Percentiles rank a stretch among this genome's conserved stretches.
Evolutionary conservation across 2,888 invertebrate genomes (phyloP).

Genomic region (Conops quadrifasciatus): DNA sequence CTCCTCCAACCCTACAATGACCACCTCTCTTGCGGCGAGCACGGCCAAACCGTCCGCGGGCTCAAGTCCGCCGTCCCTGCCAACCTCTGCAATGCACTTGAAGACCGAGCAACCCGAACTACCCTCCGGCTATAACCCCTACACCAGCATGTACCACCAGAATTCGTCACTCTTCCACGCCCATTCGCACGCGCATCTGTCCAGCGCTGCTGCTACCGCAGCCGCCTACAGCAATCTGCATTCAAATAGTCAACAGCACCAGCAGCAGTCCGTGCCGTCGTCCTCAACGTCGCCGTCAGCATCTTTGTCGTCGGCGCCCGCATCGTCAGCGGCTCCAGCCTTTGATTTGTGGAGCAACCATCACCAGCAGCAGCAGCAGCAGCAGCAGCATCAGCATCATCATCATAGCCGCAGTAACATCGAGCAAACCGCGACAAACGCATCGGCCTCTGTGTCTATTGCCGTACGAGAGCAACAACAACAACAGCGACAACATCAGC

Average conservation of each 20-base stretch:
- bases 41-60: slow-evolving; percentile 19
- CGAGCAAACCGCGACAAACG: slow-evolving; percentile 36
- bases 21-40: neutral
- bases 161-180: slow-evolving; percentile 50
- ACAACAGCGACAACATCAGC: slow-evolving; percentile 41
- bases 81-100: slow-evolving; percentile 45
- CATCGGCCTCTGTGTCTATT: slow-evolving; percentile 28
- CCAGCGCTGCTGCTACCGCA: slow-evolving; percentile 14
- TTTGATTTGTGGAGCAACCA: slow-evolving; percentile 49
- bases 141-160: slow-evolving; percentile 55
- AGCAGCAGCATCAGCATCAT: slow-evolving; percentile 40
- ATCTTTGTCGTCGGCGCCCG: neutral
- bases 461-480: slow-evolving; percentile 35
- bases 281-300: slow-evolving; percentile 7
- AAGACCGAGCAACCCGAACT: slow-evolving; percentile 56
- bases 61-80: slow-evolving; percentile 21
- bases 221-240: slow-evolving; percentile 30
- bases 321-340: slow-evolving; percentile 27
- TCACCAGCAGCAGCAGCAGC: slow-evolving; percentile 48
- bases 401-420: slow-evolving; percentile 40
- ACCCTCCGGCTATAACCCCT: slow-evolving; percentile 48
- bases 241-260: slow-evolving; percentile 5
- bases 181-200: slow-evolving; percentile 15
- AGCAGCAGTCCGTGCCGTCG: slow-evolving; percentile 32
- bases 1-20: slow-evolving; percentile 3